Base-by-base conservation (phyloP, 1,140 invertebrate genomes). In the Lepidostoma basale region DNA sequence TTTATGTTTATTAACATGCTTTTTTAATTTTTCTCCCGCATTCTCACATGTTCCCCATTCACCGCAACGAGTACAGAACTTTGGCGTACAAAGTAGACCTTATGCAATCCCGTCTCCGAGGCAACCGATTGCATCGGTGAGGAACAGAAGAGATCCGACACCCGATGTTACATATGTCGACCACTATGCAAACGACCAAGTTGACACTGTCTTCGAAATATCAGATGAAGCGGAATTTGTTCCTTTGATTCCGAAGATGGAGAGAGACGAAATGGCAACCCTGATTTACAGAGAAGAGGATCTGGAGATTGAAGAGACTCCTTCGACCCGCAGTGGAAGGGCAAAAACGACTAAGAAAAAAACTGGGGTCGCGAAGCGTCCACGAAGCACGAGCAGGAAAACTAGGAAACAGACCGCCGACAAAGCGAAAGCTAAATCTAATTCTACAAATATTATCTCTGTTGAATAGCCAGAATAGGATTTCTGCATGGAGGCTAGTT, bases 1-100 rank as follows among this genome's bases (percentile, higher is more conserved):
- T 84, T 84, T 84, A 76, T 80, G 80, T 84, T 83, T 81, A 82
- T 83, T 83, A 83, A 83, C 81, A 83, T 78, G 81, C 81, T 83
- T 82, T 83, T 82, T 80, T 79, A 79, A 79, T 81, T 76, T 71
- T 72, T 69, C 74, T 75, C 72, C 67, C 63, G 70, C 69, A 69
- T 70, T 70, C 67, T 73, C 45, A 62, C 79, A 52, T 49, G 44
- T 30, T 54, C 22, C 47, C 30, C 62, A 62, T 42, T 60, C 56
- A 60, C 16, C 39, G 22, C 4, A 47, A 16, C 3, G 40, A 22
- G 26, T 14, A 12, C 52, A 67, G 64, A 60, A 60, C 42, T 67
- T 67, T 59, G 39, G 23, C 22, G 36, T 45, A 12, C 64, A 45
- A 54, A 30, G 26, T 16, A 18, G 14, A 10, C 39, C 20, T 26